phyloP scores from a whole-genome alignment of 92 coral and sea anemone species.

The Paramuricea clavata region DNA sequence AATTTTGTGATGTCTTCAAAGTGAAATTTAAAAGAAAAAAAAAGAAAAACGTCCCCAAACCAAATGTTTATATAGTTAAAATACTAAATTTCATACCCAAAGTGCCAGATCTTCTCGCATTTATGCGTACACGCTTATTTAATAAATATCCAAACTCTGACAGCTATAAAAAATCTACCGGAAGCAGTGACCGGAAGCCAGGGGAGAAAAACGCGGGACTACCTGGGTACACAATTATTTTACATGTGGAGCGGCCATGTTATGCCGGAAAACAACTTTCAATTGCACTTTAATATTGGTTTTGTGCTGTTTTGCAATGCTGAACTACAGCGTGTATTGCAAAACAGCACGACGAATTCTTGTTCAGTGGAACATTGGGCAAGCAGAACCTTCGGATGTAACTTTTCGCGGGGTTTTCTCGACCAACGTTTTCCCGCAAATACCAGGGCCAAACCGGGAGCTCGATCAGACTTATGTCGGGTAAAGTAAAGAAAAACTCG shows the following conservation, averaged over 20 bases:
- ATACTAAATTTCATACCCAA: neutral
- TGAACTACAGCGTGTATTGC: conserved; percentile 30
- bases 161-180: neutral
- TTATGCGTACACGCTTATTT: too few relatives aligned
- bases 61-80: neutral
- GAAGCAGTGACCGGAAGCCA: too few relatives aligned
- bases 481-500: conserved; percentile 40
- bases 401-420: conserved; percentile 25
- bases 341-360: conserved; percentile 27
- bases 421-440: conserved; percentile 22
- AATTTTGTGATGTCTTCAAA: conserved; percentile 39
- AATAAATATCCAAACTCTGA: neutral
- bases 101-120: too few relatives aligned
- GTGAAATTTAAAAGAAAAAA: conserved; percentile 32
- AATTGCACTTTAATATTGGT: neutral
- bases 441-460: conserved; percentile 18
- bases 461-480: conserved; percentile 20
- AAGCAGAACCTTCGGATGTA: conserved; percentile 28
- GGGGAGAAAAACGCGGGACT: neutral
- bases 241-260: conserved; percentile 9
- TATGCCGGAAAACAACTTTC: too few relatives aligned
- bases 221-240: conserved; percentile 8
- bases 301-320: neutral
- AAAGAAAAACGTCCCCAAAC: conserved; percentile 18
- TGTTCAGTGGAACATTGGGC: conserved; percentile 31